Conservation (phyloP, 2,113 vertebrate species). For the Paracanthobrama guichenoti region DNA sequence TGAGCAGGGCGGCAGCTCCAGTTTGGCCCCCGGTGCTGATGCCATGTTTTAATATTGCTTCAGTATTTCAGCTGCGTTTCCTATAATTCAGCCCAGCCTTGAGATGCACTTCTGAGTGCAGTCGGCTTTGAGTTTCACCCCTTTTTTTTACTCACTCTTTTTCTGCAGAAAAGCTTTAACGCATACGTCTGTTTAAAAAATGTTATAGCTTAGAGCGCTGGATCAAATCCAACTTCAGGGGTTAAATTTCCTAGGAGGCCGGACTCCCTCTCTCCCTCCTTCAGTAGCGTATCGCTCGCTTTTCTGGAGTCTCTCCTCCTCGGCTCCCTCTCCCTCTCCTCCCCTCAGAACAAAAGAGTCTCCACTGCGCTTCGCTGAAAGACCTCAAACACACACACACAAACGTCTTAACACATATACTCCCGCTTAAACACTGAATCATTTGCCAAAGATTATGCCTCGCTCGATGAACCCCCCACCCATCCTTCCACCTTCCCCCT, state of each 20-base stretch:
- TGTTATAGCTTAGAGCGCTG: conserved; percentile 69
- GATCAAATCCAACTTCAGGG: conserved; percentile 70
- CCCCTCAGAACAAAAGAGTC: conserved; percentile 68
- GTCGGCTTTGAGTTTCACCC: conserved; percentile 25
- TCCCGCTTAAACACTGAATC: conserved; percentile 13
- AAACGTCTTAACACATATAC: conserved; percentile 58
- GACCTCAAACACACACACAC: conserved; percentile 57
- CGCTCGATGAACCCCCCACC: background rate
- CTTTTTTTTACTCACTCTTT: background rate
- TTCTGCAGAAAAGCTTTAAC: conserved; percentile 36
- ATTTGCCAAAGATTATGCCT: conserved; percentile 42
- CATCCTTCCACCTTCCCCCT: background rate
- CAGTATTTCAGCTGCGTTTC: conserved; percentile 28
- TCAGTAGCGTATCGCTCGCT: conserved; percentile 56
- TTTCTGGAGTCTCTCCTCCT: conserved; percentile 45
- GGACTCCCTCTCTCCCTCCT: conserved; percentile 47
- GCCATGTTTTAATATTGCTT: conserved; percentile 54
- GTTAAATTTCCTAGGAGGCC: conserved; percentile 72
- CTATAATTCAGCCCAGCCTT: conserved; percentile 49
- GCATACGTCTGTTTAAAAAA: conserved; percentile 52
- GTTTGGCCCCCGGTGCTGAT: conserved; percentile 40
- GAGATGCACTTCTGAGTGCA: conserved; percentile 44
- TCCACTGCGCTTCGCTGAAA: conserved; percentile 65
- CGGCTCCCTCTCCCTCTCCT: conserved; percentile 54
- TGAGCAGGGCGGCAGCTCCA: conserved; percentile 45